A percentile compares a stretch with the other conserved stretches of the same genome.
phyloP scores from a whole-genome alignment of 1,140 invertebrate species.

The Drosophila lacteicornis region DNA sequence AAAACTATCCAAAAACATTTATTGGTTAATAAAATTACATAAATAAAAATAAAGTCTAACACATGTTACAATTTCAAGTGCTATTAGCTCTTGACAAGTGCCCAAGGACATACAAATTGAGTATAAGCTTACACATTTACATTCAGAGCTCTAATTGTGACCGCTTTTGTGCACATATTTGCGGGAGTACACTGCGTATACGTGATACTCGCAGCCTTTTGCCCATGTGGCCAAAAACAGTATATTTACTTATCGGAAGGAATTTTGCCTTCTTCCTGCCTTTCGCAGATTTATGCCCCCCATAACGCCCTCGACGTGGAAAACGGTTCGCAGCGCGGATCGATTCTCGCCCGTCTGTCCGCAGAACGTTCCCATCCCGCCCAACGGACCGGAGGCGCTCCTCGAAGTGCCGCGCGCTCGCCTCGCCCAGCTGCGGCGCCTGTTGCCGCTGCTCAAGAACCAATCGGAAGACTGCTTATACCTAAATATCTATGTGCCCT shows the following conservation, averaged over 20 bases:
- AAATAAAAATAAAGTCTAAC: not conserved
- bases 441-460: conserved; percentile 93
- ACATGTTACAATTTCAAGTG: not conserved
- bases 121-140: too few species aligned
- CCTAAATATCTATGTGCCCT: conserved; percentile 97
- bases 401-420: conserved; percentile 91
- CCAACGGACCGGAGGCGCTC: conserved; percentile 90
- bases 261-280: conserved; percentile 16
- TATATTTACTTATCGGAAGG: conserved; percentile 51
- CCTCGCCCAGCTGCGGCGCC: conserved; percentile 91
- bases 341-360: conserved; percentile 95
- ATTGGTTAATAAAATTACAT: not conserved
- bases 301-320: conserved; percentile 95
- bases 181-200: conserved; percentile 21
- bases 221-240: conserved; percentile 20
- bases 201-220: conserved; percentile 16
- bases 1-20: not conserved
- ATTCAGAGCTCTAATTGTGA: not conserved
- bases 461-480: conserved; percentile 99
- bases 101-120: not conserved
- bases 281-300: conserved; percentile 95
- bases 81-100: not conserved
- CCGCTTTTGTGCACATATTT: not conserved
- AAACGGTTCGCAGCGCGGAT: conserved; percentile 92
- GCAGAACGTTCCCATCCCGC: conserved; percentile 90